Conservation (phyloP, 2,797 vertebrate genomes). For the Dipus sagitta region DNA sequence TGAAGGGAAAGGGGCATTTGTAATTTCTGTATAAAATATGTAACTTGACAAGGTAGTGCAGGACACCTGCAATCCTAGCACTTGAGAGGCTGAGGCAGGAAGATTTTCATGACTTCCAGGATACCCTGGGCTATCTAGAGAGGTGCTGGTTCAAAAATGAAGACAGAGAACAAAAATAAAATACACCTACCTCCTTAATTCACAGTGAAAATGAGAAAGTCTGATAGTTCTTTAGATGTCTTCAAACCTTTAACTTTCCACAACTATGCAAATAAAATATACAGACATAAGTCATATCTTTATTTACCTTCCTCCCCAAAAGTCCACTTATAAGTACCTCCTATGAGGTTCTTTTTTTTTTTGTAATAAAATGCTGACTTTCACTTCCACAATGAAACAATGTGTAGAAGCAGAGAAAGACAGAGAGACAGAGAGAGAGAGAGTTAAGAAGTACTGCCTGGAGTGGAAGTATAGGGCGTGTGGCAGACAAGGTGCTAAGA, state of each 20-base stretch:
- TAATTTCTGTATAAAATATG: no score
- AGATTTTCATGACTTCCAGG: background rate
- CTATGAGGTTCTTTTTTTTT: background rate
- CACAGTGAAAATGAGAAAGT: slow-evolving; percentile 23
- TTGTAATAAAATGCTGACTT: background rate
- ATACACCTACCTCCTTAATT: background rate
- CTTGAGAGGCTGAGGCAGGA: background rate
- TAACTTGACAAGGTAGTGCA: no score
- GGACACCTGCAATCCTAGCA: background rate
- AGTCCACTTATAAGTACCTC: background rate
- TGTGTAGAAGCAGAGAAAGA: background rate
- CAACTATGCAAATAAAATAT: background rate
- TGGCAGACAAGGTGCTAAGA: background rate
- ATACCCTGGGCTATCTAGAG: no score
- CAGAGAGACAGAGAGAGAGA: background rate
- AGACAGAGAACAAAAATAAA: background rate
- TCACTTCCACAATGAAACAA: background rate
- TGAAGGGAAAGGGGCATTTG: background rate
- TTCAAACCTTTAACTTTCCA: background rate
- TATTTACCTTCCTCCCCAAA: background rate
- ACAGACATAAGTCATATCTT: background rate
- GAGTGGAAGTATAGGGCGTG: background rate
- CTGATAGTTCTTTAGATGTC: background rate
- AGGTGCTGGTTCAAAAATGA: background rate
- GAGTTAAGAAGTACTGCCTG: background rate